phyloP scores from a whole-genome alignment of 2,797 vertebrate genomes.

The Pteropus rufus region DNA sequence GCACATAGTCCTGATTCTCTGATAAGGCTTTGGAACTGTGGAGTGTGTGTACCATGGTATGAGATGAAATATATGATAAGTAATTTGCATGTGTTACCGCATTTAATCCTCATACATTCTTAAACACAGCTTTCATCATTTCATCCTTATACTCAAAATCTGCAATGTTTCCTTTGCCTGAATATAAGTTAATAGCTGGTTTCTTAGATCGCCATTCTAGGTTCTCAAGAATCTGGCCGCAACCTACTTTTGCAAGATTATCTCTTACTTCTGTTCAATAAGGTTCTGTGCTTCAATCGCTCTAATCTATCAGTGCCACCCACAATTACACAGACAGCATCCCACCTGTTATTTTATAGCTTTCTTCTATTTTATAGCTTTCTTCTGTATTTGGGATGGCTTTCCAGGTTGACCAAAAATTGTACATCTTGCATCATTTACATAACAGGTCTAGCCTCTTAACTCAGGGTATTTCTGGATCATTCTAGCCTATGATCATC shows the following conservation, averaged over 20 bases:
- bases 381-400: not conserved
- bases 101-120: not conserved
- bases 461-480: not conserved
- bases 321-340: not conserved
- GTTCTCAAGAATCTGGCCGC: not conserved
- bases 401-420: not conserved
- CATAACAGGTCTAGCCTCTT: not conserved
- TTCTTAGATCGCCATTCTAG: not conserved
- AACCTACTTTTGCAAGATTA: not conserved
- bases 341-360: not conserved
- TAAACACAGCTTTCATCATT: not conserved
- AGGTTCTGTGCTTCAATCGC: not conserved
- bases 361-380: not conserved
- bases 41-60: not conserved
- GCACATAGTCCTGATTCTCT: not conserved
- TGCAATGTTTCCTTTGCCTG: not conserved
- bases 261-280: not conserved
- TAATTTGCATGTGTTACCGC: not conserved
- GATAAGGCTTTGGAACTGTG: not conserved
- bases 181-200: not conserved
- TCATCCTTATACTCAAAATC: not conserved
- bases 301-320: not conserved
- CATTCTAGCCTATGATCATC: not conserved
- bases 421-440: not conserved
- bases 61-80: not conserved